Evolutionary conservation across 2,888 invertebrate genomes (phyloP), one percentile per base, ranked within the genome.

Genomic region (Agrochola litura): DNA sequence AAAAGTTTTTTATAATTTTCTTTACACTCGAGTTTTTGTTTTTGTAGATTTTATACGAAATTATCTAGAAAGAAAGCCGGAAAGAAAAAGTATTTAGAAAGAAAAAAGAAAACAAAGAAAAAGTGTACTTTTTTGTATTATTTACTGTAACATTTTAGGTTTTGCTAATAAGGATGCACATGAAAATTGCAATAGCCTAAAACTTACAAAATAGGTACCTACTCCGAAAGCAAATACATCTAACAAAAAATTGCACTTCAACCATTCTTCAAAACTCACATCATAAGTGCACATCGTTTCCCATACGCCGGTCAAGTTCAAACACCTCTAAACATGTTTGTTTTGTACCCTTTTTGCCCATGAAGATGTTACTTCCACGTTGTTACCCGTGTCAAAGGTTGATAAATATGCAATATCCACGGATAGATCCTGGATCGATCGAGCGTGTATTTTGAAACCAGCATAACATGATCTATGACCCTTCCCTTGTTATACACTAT

Each of bases 401-500:
- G 96, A 96, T 96, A 96, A 96, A 96, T 96, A 96, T 96, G 96
- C 96, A 96, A 95, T 96, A 96, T 94, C 95, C 95, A 89, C 86
- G 92, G 93, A 94, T 95, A 93, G 94, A 95, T 94, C 94, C 91
- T 81, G 91, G 93, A 95, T 96, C 96, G 96, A 95, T 95, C 92
- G 93, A 91, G 93, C 95, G 96, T 96, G 96, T 94, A 92, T 88
- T 90, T 82, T 81, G 49, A 81, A 86, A 91, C 95, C 95, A 94
- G 22, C 68, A 0, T 67, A 86, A 25, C 3, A 22, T 73, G 93
- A 89, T 2, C 93, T 86, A 3, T n/a, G 60, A 54, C 70, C 54
- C 90, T 87, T 81, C 85, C 77, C 74, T 19, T 25, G 5, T 30
- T 5, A 41, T 6, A 12, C 66, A 73, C 16, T 46, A 72, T 66